phyloP scores from a whole-genome alignment of 2,797 vertebrate genomes.

The Paramormyrops hopkinsi region DNA sequence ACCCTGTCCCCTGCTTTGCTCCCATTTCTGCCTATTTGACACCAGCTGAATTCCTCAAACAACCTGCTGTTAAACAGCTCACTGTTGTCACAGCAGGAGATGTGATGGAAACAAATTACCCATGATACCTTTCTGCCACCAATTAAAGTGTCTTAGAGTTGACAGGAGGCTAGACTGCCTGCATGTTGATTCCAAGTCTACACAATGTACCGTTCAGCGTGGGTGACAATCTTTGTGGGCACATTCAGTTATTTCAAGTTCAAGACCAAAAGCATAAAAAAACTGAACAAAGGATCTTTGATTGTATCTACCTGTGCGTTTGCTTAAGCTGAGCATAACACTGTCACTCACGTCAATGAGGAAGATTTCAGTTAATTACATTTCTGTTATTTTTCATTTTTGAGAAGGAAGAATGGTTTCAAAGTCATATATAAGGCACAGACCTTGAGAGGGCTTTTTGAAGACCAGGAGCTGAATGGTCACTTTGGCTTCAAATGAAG shows the following conservation, averaged over 20 bases:
- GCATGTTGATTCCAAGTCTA: neutral
- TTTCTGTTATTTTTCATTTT: neutral
- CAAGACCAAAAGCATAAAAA: neutral
- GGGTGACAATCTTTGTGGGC: neutral
- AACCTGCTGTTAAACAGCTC: neutral
- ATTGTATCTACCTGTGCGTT: neutral
- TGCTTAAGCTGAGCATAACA: neutral
- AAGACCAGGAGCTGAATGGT: neutral
- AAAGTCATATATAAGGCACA: neutral
- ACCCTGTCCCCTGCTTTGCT: neutral
- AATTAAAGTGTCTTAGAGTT: neutral
- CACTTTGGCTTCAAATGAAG: neutral
- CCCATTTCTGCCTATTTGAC: neutral
- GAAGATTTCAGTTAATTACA: neutral
- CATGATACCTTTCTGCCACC: neutral
- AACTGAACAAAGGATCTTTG: neutral
- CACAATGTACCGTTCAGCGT: neutral
- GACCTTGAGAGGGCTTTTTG: neutral
- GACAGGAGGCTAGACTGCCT: neutral
- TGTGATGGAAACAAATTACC: neutral
- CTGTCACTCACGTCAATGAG: neutral
- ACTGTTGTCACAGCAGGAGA: neutral
- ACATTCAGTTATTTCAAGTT: neutral
- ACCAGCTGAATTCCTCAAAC: neutral
- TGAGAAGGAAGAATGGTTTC: neutral